Evolutionary conservation across 2,888 invertebrate genomes (phyloP).

Genomic region (Amphimallon solstitiale): DNA sequence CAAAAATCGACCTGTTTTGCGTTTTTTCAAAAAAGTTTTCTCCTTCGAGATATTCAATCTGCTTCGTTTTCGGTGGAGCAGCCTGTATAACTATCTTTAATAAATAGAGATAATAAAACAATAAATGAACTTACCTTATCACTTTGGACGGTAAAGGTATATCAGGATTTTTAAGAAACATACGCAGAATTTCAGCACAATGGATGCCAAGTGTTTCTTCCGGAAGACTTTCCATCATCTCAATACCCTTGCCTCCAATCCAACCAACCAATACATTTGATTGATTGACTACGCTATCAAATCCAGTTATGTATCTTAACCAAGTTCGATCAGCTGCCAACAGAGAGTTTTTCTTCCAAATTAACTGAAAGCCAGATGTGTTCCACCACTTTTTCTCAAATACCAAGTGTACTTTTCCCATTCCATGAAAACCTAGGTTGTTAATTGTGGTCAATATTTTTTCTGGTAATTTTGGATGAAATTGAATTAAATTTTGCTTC

Average conservation of each 20-base stretch:
- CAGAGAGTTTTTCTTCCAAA: conserved; percentile 61
- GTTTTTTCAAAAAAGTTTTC: too few relatives aligned
- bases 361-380: conserved; percentile 68
- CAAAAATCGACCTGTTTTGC: too few relatives aligned
- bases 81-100: too few relatives aligned
- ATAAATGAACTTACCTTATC: conserved; percentile 58
- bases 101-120: conserved; percentile 15
- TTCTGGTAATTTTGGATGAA: conserved; percentile 68
- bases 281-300: conserved; percentile 69
- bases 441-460: conserved; percentile 64
- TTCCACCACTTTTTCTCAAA: conserved; percentile 74
- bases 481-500: conserved; percentile 63
- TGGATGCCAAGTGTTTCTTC: conserved; percentile 65
- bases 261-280: conserved; percentile 71
- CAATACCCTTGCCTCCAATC: conserved; percentile 73
- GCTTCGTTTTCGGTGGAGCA: too few relatives aligned
- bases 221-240: conserved; percentile 66
- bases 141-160: conserved; percentile 65
- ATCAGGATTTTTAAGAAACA: conserved; percentile 63
- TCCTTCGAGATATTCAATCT: too few relatives aligned
- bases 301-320: conserved; percentile 71
- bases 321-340: conserved; percentile 61
- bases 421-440: conserved; percentile 71
- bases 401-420: conserved; percentile 75
- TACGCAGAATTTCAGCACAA: conserved; percentile 65